A percentile compares a stretch with the other conserved stretches of the same genome.
Conservation (phyloP, 2,888 invertebrate genomes). For the Ctenicera cuprea region DNA sequence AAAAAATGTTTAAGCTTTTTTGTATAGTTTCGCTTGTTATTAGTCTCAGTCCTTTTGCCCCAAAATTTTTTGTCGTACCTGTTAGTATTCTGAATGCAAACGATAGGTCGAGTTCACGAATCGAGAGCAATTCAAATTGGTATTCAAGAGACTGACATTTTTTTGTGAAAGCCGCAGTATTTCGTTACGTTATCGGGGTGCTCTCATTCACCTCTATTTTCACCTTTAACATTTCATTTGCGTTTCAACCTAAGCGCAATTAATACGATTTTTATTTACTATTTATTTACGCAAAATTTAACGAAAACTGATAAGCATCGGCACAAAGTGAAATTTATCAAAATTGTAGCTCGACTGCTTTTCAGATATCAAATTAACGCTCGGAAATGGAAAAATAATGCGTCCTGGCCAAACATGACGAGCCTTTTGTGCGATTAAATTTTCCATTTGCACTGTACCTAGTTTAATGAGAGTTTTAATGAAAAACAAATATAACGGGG, state of each 20-base stretch:
- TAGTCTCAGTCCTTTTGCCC: background rate
- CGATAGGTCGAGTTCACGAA: slow-evolving; percentile 16
- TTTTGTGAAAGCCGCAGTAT: slow-evolving; percentile 20
- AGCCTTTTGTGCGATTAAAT: slow-evolving; percentile 30
- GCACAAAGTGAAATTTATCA: slow-evolving; percentile 15
- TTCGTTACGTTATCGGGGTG: slow-evolving; percentile 10
- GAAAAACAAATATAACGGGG: slow-evolving; percentile 45
- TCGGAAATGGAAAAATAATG: slow-evolving; percentile 32
- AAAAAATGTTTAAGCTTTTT: background rate
- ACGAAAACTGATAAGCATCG: slow-evolving; percentile 1
- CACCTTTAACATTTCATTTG: slow-evolving; percentile 9
- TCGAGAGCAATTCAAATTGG: slow-evolving; percentile 18
- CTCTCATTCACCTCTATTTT: background rate
- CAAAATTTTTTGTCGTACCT: background rate
- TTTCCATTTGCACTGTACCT: slow-evolving; percentile 8
- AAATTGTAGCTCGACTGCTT: slow-evolving; percentile 15
- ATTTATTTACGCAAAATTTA: slow-evolving; percentile 1
- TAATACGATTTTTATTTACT: background rate
- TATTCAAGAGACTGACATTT: slow-evolving; percentile 3
- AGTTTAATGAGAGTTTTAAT: slow-evolving; percentile 41
- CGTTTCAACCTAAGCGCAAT: too few relatives aligned
- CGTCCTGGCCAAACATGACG: slow-evolving; percentile 28
- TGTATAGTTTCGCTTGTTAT: background rate
- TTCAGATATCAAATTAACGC: slow-evolving; percentile 31
- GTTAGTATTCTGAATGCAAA: slow-evolving; percentile 23